These are phyloP conservation scores for Euzophera pinguis DNA, from an alignment of 2,888 invertebrate species.

Conservation along the genomic window DNA sequence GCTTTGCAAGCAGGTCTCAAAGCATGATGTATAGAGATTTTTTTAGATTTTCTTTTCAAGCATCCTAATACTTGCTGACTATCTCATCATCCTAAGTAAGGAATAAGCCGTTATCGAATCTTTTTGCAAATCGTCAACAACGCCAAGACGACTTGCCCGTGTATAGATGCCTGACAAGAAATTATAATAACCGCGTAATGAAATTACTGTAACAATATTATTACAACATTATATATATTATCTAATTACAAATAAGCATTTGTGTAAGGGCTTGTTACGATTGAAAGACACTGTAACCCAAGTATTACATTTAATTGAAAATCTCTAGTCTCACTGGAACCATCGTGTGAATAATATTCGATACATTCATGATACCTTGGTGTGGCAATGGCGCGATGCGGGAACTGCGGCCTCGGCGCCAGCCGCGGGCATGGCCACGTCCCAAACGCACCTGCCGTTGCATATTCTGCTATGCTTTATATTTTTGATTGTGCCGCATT, in stretches of 20 bases:
- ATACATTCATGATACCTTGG: constrained; percentile 39
- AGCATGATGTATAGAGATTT: constrained; percentile 77
- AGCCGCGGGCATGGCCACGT: constrained; percentile 25
- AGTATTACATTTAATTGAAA: constrained; percentile 81
- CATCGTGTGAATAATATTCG: constrained; percentile 71
- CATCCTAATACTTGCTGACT: constrained; percentile 48
- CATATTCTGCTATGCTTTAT: constrained; percentile 73
- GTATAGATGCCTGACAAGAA: constrained; percentile 70
- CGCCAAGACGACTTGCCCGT: constrained; percentile 36
- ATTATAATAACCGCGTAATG: constrained; percentile 76
- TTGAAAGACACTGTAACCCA: constrained; percentile 83
- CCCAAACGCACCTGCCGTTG: constrained; percentile 31
- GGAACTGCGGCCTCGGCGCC: constrained; percentile 27
- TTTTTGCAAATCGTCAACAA: constrained; percentile 23
- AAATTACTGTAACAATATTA: constrained; percentile 79
- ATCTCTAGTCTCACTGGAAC: constrained; percentile 85
- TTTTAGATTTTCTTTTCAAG: constrained; percentile 74
- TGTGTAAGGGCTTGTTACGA: constrained; percentile 82
- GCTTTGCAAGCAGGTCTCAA: constrained; percentile 71
- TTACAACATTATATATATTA: constrained; percentile 54
- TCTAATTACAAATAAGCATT: constrained; percentile 79
- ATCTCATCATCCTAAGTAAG: constrained; percentile 3
- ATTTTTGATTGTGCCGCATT: constrained; percentile 69
- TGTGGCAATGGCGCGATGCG: constrained; percentile 24
- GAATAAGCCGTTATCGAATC: constrained; percentile 23